Evolutionary conservation across 2,113 vertebrate genomes (phyloP), one percentile per base, ranked within the genome.

Genomic region (Laticauda colubrina): DNA sequence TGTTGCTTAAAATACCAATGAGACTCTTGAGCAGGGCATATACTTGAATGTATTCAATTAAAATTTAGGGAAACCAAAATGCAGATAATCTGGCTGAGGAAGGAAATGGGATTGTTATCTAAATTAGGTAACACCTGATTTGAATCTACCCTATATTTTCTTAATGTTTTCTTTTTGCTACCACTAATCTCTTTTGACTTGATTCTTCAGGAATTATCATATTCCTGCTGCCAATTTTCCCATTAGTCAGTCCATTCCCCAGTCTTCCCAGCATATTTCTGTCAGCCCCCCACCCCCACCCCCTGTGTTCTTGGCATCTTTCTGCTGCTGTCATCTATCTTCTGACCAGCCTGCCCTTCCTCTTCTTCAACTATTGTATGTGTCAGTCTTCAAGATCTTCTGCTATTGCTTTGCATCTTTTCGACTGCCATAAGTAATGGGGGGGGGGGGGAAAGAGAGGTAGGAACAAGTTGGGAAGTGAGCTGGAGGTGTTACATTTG

Each of bases 1-100:
- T 21, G 6, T 92, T 87, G 56, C 57, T 92, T 87, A 21, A 26
- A 64, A 45, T 53, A 24, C 23, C 43, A 87, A 57, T 24, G 64
- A 59, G 10, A 23, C 29, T 7, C 85, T 94, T 12, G 81, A 95
- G 94, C 53, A 93, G 93, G 61, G 48, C 53, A 51, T 89, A 87
- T 5, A 88, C 53, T n/a, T 89, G 14, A 95, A 53, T 61, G 45
- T 53, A 21, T 29, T 81, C 34, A 43, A 43, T 81, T 81, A 81
- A 81, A 81, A 81, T 5, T 39, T 39, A 39, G 34, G 69, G 26
- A 94, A 54, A 64, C 12, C n/a, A 59, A 45, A 87, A 55, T 85
- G 34, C 14, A 85, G 24, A 24, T 24, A 24, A 10, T 29, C 48
- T 54, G 3, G 20, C 26, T 61, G 24, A n/a, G 87, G 4, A 91